Evolutionary conservation across 2,888 invertebrate species (phyloP), one percentile per base, ranked within the genome.

Genomic region (Erebia palarica): DNA sequence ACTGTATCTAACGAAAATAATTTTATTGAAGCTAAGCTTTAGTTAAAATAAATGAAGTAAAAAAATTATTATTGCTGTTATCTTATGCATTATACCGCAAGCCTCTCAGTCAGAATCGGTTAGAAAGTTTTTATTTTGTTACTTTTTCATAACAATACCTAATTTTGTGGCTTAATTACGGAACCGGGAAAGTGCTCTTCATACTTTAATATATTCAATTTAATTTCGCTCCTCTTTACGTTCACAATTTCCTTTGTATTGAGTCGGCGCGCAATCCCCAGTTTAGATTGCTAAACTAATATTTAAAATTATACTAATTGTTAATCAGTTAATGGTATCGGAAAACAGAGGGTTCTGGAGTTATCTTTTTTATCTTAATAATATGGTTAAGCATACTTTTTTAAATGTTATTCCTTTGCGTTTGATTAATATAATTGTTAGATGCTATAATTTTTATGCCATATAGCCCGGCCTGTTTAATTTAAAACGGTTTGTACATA

Each of bases 161-260:
- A 88, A 87, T 87, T 87, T 84, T 78, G 82, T 81, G 82, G 84
- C 86, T 84, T 87, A 87, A 88, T 88, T 86, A 83, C 82, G 47
- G 58, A 81, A 82, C 53, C 84, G 81, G 82, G 81, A 80, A 81
- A 84, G 81, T 82, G 83, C 81, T 84, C 78, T 71, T 68, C 63
- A 66, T 71, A 61, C 70, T 70, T 75, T 76, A 70, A 70, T 70
- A 69, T 65, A 75, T 70, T 66, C 72, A 65, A 68, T 69, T 66
- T 53, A 51, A 42, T 68, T 71, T n/a, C 8, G 57, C 67, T 59
- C 51, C 58, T 71, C 58, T 67, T 59, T 65, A 65, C 65, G 27
- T 59, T 69, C 51, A 49, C 47, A 47, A 58, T 69, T 69, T 57
- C 59, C 65, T 69, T 58, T 59, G 66, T 67, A 58, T 18, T 49